Evolutionary conservation across 1,140 invertebrate genomes (phyloP).

Genomic region (Drosophila dunni): DNA sequence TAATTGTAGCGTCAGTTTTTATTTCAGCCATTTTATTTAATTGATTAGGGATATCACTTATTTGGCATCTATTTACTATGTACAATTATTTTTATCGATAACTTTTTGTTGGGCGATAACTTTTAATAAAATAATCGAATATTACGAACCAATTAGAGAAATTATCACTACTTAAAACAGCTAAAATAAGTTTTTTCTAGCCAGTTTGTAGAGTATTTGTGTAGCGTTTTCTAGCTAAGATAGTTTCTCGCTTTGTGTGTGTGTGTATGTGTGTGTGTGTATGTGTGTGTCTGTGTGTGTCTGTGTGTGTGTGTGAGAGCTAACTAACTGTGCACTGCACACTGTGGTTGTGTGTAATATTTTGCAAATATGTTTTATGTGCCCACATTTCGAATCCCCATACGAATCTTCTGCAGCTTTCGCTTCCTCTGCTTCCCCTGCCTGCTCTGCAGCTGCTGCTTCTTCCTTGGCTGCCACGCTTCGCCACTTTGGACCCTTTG

Average conservation of each 20-base stretch:
- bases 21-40: no score
- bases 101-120: no score
- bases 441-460: constrained; percentile 31
- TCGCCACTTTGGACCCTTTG: constrained; percentile 44
- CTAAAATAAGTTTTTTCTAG: neutral
- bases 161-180: no score
- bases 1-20: no score
- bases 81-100: no score
- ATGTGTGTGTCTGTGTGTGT: no score
- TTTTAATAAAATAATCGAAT: no score
- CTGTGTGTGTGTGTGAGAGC: constrained; percentile 33
- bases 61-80: no score
- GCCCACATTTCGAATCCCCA: constrained; percentile 57
- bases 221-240: neutral
- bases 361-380: constrained; percentile 72
- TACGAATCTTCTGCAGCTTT: constrained; percentile 51
- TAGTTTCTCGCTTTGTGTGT: constrained; percentile 31
- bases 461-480: constrained; percentile 39
- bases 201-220: constrained; percentile 19
- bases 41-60: no score
- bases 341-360: constrained; percentile 60
- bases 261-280: constrained; percentile 3
- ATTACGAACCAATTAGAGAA: no score
- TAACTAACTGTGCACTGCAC: constrained; percentile 55
- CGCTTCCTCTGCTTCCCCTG: constrained; percentile 24